Conservation (phyloP, 2,797 vertebrate species). For the Pseudochirops cupreus region DNA sequence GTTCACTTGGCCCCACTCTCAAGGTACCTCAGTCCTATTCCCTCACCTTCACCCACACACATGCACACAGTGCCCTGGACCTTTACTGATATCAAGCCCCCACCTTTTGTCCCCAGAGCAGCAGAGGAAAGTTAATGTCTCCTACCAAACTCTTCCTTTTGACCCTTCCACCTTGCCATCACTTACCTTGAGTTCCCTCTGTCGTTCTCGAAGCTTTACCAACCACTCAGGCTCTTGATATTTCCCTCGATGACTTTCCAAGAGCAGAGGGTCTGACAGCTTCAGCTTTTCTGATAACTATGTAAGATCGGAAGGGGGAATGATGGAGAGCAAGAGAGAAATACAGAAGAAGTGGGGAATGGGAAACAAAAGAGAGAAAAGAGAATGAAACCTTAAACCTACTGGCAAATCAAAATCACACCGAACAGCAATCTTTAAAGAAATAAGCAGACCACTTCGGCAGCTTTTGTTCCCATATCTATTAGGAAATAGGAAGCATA, state of each 20-base stretch:
- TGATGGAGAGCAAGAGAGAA: neutral
- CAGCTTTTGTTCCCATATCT: neutral
- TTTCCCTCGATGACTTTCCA: slow-evolving; percentile 78
- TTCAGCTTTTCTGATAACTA: slow-evolving; percentile 93
- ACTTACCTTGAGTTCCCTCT: slow-evolving; percentile 85
- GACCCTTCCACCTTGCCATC: neutral
- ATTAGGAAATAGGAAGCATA: neutral
- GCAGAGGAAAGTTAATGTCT: neutral
- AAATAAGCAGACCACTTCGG: slow-evolving; percentile 24
- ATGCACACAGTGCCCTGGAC: neutral
- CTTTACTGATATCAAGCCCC: neutral
- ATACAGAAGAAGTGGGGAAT: neutral
- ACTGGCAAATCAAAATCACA: neutral
- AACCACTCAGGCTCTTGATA: slow-evolving; percentile 90
- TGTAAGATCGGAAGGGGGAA: neutral
- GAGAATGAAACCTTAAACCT: neutral
- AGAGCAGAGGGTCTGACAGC: slow-evolving; percentile 87
- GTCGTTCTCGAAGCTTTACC: slow-evolving; percentile 82
- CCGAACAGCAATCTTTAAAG: neutral
- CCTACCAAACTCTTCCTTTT: rapidly evolving
- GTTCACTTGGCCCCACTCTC: neutral
- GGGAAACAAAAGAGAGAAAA: neutral
- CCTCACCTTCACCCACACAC: neutral
- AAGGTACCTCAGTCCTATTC: neutral
- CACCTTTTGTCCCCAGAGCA: no score